Evolutionary conservation across 2,797 vertebrate species (phyloP), one percentile per base, ranked within the genome.

Genomic region (Microcaecilia unicolor): DNA sequence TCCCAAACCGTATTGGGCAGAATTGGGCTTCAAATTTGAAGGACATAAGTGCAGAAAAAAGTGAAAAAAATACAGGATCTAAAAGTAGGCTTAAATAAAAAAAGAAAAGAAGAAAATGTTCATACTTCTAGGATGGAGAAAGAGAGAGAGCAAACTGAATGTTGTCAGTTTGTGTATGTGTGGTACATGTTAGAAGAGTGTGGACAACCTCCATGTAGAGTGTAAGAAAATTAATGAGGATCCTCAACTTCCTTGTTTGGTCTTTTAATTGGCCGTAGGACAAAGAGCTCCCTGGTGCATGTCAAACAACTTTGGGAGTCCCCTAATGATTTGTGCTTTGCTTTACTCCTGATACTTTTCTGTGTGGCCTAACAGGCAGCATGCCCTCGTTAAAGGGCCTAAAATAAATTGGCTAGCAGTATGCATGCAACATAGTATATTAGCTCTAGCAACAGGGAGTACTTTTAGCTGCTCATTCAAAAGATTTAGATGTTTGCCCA

Each of bases 261-360:
- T 71, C 66, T 73, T 32, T 73, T 78, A 75, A 79, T 79, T 83
- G 80, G 67, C 67, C 67, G 40, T 52, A 46, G 65, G 65, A 74
- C 63, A 76, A 71, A 74, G 61, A 64, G 39, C 57, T 72, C 63
- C 8, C 31, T 37, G 48, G 58, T 58, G 61, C 39, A 14, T 69
- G 62, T 72, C 67, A 72, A 64, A 58, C 70, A 74, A 55, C 62
- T 77, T 69, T 62, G 36, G 31, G 63, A 60, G 58, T 58, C 43
- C 46, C 67, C 47, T 74, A 61, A 74, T 71, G 62, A 73, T 70
- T 57, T 65, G 53, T 22, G 28, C 55, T 37, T 69, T 73, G 51
- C 56, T 61, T 41, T 16, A 55, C 55, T 73, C 51, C 59, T 61
- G 59, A 47, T 57, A 56, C 58, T 51, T 12, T 60, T 64, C 64